Base-by-base conservation (phyloP, 1,140 invertebrate genomes). In the Hesperophylax magnus region DNA sequence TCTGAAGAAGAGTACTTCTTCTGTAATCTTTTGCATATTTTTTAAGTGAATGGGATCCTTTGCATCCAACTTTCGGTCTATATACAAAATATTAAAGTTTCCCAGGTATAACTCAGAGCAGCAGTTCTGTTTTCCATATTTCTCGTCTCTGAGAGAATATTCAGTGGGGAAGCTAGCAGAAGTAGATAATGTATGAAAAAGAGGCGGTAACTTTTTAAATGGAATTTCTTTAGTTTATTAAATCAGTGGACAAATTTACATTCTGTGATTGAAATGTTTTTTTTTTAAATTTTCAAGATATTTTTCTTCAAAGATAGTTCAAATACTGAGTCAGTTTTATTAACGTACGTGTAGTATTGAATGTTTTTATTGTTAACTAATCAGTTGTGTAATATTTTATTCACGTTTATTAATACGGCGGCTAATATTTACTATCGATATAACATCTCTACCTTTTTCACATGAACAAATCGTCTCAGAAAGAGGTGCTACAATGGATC, bases 221-320 rank as follows among this genome's bases (percentile, higher is more conserved):
- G 54, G n/a, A 76, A 76, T 58, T 76, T 58, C 72, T 61, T 76
- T 76, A 61, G 72, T 76, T 76, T 76, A 18, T 17, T 31, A 60
- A 76, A 60, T 60, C 22, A 76, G 72, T 76, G 22, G 72, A 76
- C 72, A 60, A 76, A 76, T 76, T 76, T 76, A 34, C 72, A 76
- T 76, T n/a, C 31, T 58, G 22, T 58, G 72, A 76, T 76, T 76
- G 72, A 76, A 76, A 76, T 76, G 31, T 75, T 18, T 18, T 72
- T 60, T 76, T 15, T 17, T 34, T 76, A 34, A 31, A 60, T 39
- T 60, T 58, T 18, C n/a, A n/a, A 74, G 27, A 67, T 11, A 31
- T 34, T 67, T 67, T 67, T 17, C 63, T 67, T 67, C 14, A 22
- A 39, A 27, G 34, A 8, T 4, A 14, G 9, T 47, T 47, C 39